phyloP scores from a whole-genome alignment of 2,888 invertebrate genomes.

The Doris montereyensis region DNA sequence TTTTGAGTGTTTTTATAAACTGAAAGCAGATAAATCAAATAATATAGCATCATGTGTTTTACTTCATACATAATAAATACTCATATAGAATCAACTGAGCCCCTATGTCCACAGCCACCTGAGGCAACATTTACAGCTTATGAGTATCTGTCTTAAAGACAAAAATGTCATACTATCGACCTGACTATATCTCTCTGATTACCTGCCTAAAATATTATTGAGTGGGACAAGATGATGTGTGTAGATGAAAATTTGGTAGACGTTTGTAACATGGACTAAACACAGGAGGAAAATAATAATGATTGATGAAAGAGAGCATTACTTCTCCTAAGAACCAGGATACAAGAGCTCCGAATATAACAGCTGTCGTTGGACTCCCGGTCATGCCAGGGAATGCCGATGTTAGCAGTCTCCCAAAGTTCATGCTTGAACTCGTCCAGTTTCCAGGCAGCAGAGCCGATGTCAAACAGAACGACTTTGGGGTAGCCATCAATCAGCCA shows the following conservation, averaged over 20 bases:
- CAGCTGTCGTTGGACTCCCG: slow-evolving; percentile 96
- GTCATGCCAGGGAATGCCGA: slow-evolving; percentile 96
- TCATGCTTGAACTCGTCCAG: slow-evolving; percentile 95
- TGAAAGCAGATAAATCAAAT: slow-evolving; percentile 51
- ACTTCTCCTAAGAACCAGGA: slow-evolving; percentile 93
- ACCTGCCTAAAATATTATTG: too few relatives aligned
- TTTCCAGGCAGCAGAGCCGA: slow-evolving; percentile 96
- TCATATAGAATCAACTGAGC: too few relatives aligned
- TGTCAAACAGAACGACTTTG: slow-evolving; percentile 96
- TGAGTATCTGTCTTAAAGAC: too few relatives aligned
- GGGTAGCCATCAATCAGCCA: slow-evolving; percentile 99
- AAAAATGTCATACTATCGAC: too few relatives aligned
- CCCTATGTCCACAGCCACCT: too few relatives aligned
- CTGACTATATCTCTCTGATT: too few relatives aligned
- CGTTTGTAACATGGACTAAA: not conserved
- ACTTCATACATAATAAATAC: too few relatives aligned
- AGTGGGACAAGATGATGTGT: too few relatives aligned
- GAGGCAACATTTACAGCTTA: too few relatives aligned
- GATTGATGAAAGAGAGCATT: slow-evolving; percentile 45
- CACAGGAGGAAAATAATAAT: not conserved
- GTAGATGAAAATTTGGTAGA: not conserved
- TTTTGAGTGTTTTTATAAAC: slow-evolving; percentile 69
- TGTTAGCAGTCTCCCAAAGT: slow-evolving; percentile 86
- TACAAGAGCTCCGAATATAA: slow-evolving; percentile 95
- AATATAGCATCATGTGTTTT: too few relatives aligned